Base-by-base conservation (phyloP, 2,797 vertebrate species). In the Setipinna tenuifilis region DNA sequence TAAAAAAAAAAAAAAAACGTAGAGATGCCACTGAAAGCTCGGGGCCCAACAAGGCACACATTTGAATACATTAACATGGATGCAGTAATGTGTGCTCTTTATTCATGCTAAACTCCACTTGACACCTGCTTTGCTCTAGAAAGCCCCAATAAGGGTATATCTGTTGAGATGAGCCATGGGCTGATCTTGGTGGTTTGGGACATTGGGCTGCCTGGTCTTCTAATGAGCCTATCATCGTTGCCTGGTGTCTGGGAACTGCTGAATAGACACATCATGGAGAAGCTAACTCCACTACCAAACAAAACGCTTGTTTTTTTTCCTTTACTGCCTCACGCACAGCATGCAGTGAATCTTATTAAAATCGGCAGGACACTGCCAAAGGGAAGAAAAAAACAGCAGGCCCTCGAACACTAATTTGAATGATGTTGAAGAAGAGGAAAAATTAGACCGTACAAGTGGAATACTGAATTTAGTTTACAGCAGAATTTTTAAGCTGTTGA, bases 61-160 rank as follows among this genome's bases (percentile, higher is more conserved):
- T 81, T 62, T 12, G 21, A 46, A 62, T 68, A 57, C 62, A 85
- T 83, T 80, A 84, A 25, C 80, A 82, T 78, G 62, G 57, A 25
- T 48, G 21, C 68, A 25, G 71, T 68, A 81, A 83, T 85, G 35
- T 83, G 17, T 6, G 54, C 59, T 28, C 65, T 59, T 58, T 54
- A 57, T 81, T 86, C 71, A 21, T 82, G 80, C 59, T 54, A 84
- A 78, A 78, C 83, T 82, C 46, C 17, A 85, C 83, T 84, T 86
- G 84, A 87, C 84, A 87, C 82, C 75, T 82, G 44, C 59, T 78
- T 48, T 84, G 54, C 83, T 61, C 68, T 7, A 14, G 28, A 35
- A 58, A 46, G 50, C 10, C 21, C 46, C 44, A 80, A 35, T 82
- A n/a, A 84, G 41, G 44, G 58, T 61, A 23, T 61, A 35, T 82